These are phyloP conservation scores for Pelecanus crispus DNA, from an alignment of 2,113 vertebrate genomes.

Conservation along the genomic window DNA sequence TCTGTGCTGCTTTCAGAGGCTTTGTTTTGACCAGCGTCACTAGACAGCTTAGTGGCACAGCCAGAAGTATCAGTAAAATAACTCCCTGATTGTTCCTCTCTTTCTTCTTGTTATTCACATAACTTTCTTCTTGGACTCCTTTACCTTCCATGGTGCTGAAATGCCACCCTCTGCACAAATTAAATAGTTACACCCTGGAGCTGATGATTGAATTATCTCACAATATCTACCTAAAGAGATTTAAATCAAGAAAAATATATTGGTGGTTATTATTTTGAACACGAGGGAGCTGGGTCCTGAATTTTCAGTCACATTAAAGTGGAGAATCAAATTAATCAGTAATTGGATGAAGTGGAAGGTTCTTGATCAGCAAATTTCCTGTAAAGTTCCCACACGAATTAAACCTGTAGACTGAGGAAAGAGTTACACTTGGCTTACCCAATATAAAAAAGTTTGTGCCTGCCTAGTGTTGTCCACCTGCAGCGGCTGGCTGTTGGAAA, in stretches of 20 bases:
- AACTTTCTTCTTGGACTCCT: not conserved
- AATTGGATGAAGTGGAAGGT: not conserved
- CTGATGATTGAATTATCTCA: not conserved
- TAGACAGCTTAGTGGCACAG: not conserved
- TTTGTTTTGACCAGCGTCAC: not conserved
- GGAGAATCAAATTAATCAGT: constrained; percentile 5
- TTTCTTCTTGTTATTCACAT: not conserved
- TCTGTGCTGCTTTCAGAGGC: not conserved
- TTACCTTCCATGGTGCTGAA: not conserved
- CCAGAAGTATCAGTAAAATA: not conserved
- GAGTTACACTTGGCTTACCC: not conserved
- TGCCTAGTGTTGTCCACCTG: not conserved
- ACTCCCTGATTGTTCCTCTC: not conserved
- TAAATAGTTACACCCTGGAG: not conserved
- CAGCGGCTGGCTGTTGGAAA: not conserved
- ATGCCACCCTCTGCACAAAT: constrained; percentile 18
- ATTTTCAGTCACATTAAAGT: not conserved
- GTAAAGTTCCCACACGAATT: not conserved
- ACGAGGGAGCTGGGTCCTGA: not conserved
- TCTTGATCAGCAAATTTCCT: constrained; percentile 1
- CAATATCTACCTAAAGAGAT: not conserved
- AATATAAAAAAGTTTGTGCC: not conserved
- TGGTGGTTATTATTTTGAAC: not conserved
- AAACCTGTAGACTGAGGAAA: not conserved
- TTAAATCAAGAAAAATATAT: not conserved